These are phyloP conservation scores for Scolopax mira DNA, from an alignment of 2,113 vertebrate genomes.

Conservation along the genomic window DNA sequence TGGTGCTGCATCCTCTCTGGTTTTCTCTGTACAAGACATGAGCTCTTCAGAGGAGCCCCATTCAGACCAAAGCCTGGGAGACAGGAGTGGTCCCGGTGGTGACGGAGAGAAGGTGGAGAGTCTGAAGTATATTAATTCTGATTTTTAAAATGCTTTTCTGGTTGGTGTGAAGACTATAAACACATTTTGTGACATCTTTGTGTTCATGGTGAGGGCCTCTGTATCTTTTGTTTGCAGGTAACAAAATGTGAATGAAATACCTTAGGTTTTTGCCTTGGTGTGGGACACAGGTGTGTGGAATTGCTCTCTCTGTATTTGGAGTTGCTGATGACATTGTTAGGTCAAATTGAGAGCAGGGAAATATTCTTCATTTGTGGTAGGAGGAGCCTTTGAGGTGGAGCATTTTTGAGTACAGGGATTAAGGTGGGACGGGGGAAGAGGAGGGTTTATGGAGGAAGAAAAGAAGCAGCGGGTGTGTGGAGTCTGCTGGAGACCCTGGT, in stretches of 20 bases:
- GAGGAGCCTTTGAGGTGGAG: neutral
- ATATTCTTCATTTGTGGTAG: neutral
- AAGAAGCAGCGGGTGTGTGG: neutral
- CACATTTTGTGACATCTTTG: neutral
- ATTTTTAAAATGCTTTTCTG: neutral
- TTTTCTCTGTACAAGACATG: neutral
- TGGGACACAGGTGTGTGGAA: neutral
- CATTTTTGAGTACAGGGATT: neutral
- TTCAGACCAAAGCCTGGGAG: accelerated
- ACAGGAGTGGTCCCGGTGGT: neutral
- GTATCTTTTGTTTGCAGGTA: neutral
- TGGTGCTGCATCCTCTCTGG: accelerated
- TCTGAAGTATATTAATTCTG: neutral
- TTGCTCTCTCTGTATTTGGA: neutral
- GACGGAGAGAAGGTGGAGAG: neutral
- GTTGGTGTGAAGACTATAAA: neutral
- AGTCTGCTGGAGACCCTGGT: neutral
- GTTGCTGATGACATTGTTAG: neutral
- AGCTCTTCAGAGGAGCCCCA: neutral
- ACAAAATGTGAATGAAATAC: neutral
- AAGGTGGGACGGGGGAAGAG: neutral
- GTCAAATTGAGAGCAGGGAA: neutral
- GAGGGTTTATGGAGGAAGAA: neutral
- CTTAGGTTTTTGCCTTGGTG: neutral
- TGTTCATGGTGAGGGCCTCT: neutral